Base-by-base conservation (phyloP, 2,888 invertebrate species). In the Hydroisotoma schaefferi region DNA sequence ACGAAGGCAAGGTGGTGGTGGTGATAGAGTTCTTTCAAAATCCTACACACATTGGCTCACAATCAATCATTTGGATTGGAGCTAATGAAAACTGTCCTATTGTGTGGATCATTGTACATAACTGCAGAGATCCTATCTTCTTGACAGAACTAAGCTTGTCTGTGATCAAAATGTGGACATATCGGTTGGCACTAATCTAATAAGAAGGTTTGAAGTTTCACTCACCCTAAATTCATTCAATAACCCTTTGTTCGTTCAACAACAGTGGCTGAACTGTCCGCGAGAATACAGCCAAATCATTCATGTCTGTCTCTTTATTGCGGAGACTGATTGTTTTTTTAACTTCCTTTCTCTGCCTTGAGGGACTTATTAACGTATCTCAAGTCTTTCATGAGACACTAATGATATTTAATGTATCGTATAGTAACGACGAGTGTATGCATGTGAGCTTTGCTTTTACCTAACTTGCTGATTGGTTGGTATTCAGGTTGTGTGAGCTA, bases 11-110 rank as follows among this genome's bases (percentile, higher is more conserved):
- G n/a, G n/a, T n/a, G n/a, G n/a, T n/a, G n/a, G n/a, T n/a, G n/a
- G n/a, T n/a, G n/a, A n/a, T n/a, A n/a, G n/a, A n/a, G n/a, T 40
- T 40, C 40, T 25, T 25, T 6, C 20, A 23, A 22, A 23, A 12
- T 46, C 6, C 18, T 23, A 4, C 46, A 46, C 5, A 10, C 3
- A 8, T 46, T 23, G 46, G 15, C 25, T 46, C 25, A 25, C 46
- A 46, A 46, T 46, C 46, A 46, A 46, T 46, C 46, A 46, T 23
- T 23, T 46, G 20, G 25, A 46, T 25, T 46, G 25, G 23, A 46
- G 46, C 3, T 25, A 46, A 46, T 46, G 46, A 46, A 46, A 46
- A 46, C 18, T 12, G 20, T 8, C 46, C 25, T 25, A 23, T 25
- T 46, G 46, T 46, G 20, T 46, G 8, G 15, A 10, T 23, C 25